Base-by-base conservation (phyloP, 2,888 invertebrate genomes). In the Phania funesta region DNA sequence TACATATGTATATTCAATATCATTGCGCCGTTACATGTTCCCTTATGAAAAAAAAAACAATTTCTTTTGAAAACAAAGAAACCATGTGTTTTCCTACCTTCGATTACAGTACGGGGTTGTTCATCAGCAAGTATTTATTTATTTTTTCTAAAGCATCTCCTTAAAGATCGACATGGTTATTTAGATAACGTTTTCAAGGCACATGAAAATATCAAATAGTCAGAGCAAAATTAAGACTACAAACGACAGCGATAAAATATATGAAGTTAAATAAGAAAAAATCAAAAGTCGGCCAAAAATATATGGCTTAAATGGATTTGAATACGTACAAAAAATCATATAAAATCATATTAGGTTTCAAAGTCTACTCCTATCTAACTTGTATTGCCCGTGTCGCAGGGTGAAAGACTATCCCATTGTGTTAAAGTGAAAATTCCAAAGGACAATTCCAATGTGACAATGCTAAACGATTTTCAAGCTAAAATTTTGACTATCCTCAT, bases 61-160 rank as follows among this genome's bases (percentile, higher is more conserved):
- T 70, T 58, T 13, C 46, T 24, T 20, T 41, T 16, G 2, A 70
- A 52, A 54, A 52, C 26, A 38, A 64, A 56, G 22, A 32, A 56
- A 64, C 46, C 77, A 77, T 64, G 64, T 64, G 70, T 77, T 77
- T 77, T 38, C 70, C 56, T 56, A 64, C 46, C 56, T 71, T 48
- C 62, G 56, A 70, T 48, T 52, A 35, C 50, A 44, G 68, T 56
- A 54, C 38, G 46, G 64, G 54, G 70, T 77, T 29, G 54, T 56
- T 76, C 9, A 38, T 18, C 22, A 44, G 18, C 29, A 41, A 48
- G 50, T 62, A 62, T 41, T 62, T 18, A 22, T 50, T 29, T 56
- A 18, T 46, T 56, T 56, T 62, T 22, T 22, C 20, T 38, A 62
- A 52, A 50, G 26, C 35, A 38, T 68, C 74, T 80, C 62, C 68